Base-by-base conservation (phyloP, 92 coral and sea anemone species). In the Bergia sp. region DNA sequence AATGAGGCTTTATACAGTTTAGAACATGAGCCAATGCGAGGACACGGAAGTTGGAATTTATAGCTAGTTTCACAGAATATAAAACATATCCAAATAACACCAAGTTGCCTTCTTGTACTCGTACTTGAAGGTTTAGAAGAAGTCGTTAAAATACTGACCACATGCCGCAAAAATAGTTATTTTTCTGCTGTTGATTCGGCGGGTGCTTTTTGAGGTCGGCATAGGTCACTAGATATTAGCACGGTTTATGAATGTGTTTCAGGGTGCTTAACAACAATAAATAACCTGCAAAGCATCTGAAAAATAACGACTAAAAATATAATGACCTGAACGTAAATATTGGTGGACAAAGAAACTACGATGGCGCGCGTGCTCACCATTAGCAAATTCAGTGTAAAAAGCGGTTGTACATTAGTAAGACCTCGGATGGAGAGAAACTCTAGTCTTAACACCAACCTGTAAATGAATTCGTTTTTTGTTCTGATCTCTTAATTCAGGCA, bases 241-340 rank as follows among this genome's bases (percentile, higher is more conserved):
- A 29, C 15, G 87, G 45, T 12, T 21, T 43, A 84, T 80, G 49
- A n/a, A 79, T 49, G 50, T 23, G n/a, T 8, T 43, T 61, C 37
- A 44, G 39, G 8, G 29, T 83, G 76, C 76, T 83, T 67, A 66
- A 83, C 79, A 84, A 84, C 79, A 69, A 71, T 84, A 84, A 67
- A 84, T 43, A 82, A 66, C 86, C 86, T 45, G 86, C 45, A 84
- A 43, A 7, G 79, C 79, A 69, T 67, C 37, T 39, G 65, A 72
- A 29, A 38, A 71, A 71, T 37, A 71, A 71, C 53, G 44, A 47
- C 75, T 37, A 44, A 84, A 84, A 66, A 15, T 42, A 42, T 7
- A 66, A 83, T 66, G 43, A 83, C 40, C 61, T 10, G 21, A 82
- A 69, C 61, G 77, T 44, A 50, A 84, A 69, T 37, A 71, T 43